These are phyloP conservation scores for Tethea ocularis DNA, from an alignment of 2,888 invertebrate species.

Conservation along the genomic window DNA sequence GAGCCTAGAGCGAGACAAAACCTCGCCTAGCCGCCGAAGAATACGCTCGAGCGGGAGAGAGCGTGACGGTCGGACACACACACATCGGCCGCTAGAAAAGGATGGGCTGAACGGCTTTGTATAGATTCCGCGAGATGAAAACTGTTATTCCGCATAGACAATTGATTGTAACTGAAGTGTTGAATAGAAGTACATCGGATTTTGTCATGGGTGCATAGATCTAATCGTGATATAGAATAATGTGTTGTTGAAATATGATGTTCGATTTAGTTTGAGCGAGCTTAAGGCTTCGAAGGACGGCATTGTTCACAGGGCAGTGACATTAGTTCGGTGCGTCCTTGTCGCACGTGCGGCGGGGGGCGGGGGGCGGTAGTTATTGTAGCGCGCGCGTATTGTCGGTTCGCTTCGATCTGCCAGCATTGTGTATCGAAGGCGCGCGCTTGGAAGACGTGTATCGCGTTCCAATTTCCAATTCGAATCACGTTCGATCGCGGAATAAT, in stretches of 20 bases:
- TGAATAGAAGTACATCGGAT: conserved; percentile 50
- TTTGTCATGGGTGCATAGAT: conserved; percentile 31
- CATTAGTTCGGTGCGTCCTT: conserved; percentile 82
- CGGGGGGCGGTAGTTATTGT: conserved; percentile 79
- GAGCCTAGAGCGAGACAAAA: conserved; percentile 75
- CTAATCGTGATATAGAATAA: conserved; percentile 14
- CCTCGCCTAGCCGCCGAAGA: conserved; percentile 60
- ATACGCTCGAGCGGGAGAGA: conserved; percentile 60
- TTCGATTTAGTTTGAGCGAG: conserved; percentile 53
- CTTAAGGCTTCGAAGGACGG: conserved; percentile 62
- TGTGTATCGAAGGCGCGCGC: conserved; percentile 74
- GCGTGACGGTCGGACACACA: conserved; percentile 60
- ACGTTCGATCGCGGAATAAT: conserved; percentile 65
- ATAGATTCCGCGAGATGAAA: conserved; percentile 76
- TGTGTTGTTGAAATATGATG: conserved; percentile 28
- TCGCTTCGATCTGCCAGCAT: conserved; percentile 82
- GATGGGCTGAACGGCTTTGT: conserved; percentile 79
- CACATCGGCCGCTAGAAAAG: conserved; percentile 77
- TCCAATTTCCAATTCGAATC: conserved; percentile 46
- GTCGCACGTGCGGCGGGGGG: conserved; percentile 72
- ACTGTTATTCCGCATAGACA: conserved; percentile 79
- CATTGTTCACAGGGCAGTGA: conserved; percentile 83
- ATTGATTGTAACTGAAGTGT: conserved; percentile 69
- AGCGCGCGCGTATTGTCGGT: conserved; percentile 82
- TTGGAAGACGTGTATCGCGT: conserved; percentile 64